Evolutionary conservation across 2,888 invertebrate genomes (phyloP), one percentile per base, ranked within the genome.

Genomic region (Coecobrya sp.): DNA sequence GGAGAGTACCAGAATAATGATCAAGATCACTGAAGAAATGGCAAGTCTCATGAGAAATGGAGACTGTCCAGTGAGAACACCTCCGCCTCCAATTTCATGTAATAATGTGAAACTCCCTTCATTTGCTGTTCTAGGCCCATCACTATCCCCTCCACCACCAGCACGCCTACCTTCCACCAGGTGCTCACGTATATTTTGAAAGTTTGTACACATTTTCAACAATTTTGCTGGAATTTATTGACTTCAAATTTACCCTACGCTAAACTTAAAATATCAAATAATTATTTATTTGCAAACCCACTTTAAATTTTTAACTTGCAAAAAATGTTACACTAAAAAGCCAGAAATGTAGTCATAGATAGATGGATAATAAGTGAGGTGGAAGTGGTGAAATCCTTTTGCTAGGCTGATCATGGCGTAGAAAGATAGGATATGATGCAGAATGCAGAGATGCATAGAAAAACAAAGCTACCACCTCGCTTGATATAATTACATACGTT

Each of bases 161-260:
- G 0, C 27, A 45, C 52, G 22, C 0, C 16, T 25, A 22, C 25
- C 22, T 22, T 49, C 55, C n/a, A n/a, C 11, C 8, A 82, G 59
- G 22, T 19, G 65, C 1, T 68, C 22, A 36, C 45, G 59, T 0
- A 85, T 22, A n/a, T 45, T 85, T 59, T 22, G 59, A 19, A 55
- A 8, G 45, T 22, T 68, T 65, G 85, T 45, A 36, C 81, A 62
- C 84, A 85, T 68, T 36, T 59, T 42, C 36, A 36, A 7, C 36
- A 36, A 36, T 36, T 36, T 36, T 4, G 36, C 2, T 36, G 7
- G 36, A 36, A n/a, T n/a, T n/a, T n/a, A n/a, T n/a, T n/a, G n/a
- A n/a, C n/a, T n/a, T n/a, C n/a, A n/a, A n/a, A n/a, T n/a, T n/a
- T n/a, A n/a, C n/a, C n/a, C n/a, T n/a, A n/a, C n/a, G n/a, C n/a